Percentiles rank a stretch among this genome's conserved stretches.
These are phyloP conservation scores for Drosophila prosaltans DNA, from an alignment of 1,140 invertebrate species.

Conservation along the genomic window DNA sequence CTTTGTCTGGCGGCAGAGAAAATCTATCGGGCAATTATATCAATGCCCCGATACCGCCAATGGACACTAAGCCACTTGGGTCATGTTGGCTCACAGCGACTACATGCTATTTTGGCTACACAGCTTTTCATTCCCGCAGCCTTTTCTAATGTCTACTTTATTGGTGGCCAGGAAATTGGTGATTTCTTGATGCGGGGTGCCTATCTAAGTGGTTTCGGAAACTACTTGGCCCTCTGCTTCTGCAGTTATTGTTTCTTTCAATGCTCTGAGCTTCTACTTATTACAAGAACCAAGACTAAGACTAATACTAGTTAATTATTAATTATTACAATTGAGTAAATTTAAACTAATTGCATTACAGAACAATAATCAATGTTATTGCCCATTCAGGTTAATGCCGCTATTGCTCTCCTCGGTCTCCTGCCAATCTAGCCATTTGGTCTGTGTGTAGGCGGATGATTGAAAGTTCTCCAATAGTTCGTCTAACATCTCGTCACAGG, in stretches of 20 bases:
- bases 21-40: conserved; percentile 83
- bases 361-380: not conserved
- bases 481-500: conserved; percentile 68
- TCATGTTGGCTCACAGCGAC: conserved; percentile 82
- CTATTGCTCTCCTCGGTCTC: conserved; percentile 17
- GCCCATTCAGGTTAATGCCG: conserved; percentile 5
- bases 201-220: conserved; percentile 78
- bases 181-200: conserved; percentile 86
- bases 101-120: conserved; percentile 87
- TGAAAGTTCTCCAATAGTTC: conserved; percentile 71
- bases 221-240: conserved; percentile 70
- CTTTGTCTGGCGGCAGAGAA: conserved; percentile 89
- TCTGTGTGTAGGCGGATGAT: conserved; percentile 70
- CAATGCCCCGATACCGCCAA: conserved; percentile 82
- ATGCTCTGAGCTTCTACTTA: conserved; percentile 70
- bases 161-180: conserved; percentile 89
- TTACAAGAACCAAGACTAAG: conserved; percentile 10
- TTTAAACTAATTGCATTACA: conserved; percentile 2
- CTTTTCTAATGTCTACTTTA: conserved; percentile 94
- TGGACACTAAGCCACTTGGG: conserved; percentile 74
- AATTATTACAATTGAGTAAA: not conserved
- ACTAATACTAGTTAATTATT: conserved; percentile 35
- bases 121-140: conserved; percentile 90
- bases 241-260: conserved; percentile 80
- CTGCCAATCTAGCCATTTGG: conserved; percentile 66